Evolutionary conservation across 2,113 vertebrate species (phyloP), one percentile per base, ranked within the genome.

Genomic region (Leptobrachium leishanense): DNA sequence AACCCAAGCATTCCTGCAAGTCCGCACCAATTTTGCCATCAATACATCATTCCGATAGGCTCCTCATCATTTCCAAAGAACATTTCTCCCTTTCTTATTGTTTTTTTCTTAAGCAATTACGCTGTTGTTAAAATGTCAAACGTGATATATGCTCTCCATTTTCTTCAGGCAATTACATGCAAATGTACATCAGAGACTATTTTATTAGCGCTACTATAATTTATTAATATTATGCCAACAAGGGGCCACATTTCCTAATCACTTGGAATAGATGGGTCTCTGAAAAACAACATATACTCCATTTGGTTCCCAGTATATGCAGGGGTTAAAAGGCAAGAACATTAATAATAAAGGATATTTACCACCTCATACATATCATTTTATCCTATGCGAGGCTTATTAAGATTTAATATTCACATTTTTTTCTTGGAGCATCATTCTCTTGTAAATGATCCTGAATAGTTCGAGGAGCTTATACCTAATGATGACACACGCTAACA

Each of bases 51-150:
- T 50, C 46, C 4, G 8, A 4, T 50, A 50, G 4, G 8, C 8
- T 50, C 8, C 8, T 8, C 46, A 4, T 50, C 46, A 50, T 50
- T 50, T 50, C 46, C 8, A 50, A 50, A 50, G 46, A 4, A 50
- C 46, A 50, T 50, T 50, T 8, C 4, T 50, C 46, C 46, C 8
- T 1, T 50, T 50, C 8, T 50, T 50, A 50, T 68, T 43, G 41
- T 50, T 20, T 50, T 71, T 78, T 72, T 15, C 57, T 71, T 46
- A 42, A 15, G 55, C 57, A 71, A 71, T 78, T 78, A 78, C 53
- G 68, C 43, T 42, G 68, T 71, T 78, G 68, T 78, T 78, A 78
- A 78, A 78, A 71, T 78, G 76, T 78, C 76, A 78, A 15, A 46
- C 55, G 39, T 78, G 68, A 71, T 53, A 69, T 62, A 77, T 72